Conservation (phyloP, 2,113 vertebrate species). For the Hyaena hyaena region DNA sequence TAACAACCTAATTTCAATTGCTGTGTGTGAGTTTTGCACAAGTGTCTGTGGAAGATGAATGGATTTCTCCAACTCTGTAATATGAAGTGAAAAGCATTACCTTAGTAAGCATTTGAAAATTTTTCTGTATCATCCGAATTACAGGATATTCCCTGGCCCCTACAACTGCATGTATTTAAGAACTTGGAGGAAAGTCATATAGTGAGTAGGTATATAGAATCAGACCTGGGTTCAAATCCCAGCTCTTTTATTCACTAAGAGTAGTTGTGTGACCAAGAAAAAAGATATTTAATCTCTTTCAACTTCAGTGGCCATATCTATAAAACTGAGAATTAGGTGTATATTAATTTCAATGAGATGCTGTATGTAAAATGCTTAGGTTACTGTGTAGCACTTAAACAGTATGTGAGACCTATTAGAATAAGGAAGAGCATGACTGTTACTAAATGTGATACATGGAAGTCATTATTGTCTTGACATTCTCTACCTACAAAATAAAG, state of each 20-base stretch:
- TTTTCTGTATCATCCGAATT: slow-evolving; percentile 18
- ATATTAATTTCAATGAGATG: not conserved
- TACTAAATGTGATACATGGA: not conserved
- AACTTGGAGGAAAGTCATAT: not conserved
- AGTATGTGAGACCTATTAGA: not conserved
- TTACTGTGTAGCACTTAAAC: not conserved
- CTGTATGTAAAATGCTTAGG: not conserved
- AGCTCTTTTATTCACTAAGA: not conserved
- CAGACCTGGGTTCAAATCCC: not conserved
- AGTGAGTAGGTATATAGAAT: not conserved
- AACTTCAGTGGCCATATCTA: not conserved
- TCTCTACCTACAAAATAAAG: not conserved
- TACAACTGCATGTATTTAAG: not conserved
- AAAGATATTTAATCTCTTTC: slow-evolving; percentile 34
- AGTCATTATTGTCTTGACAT: not conserved
- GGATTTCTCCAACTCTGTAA: not conserved
- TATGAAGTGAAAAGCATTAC: not conserved
- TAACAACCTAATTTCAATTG: slow-evolving; percentile 39
- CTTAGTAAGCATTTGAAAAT: not conserved
- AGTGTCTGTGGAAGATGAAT: not conserved
- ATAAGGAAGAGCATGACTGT: not conserved
- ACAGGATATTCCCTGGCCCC: fast-evolving
- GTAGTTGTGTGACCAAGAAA: not conserved
- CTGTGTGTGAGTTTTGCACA: not conserved
- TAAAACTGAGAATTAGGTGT: slow-evolving; percentile 22